Percentiles rank a stretch among this genome's conserved stretches.
phyloP scores from a whole-genome alignment of 2,113 vertebrate species.

The Leuciscus idus region DNA sequence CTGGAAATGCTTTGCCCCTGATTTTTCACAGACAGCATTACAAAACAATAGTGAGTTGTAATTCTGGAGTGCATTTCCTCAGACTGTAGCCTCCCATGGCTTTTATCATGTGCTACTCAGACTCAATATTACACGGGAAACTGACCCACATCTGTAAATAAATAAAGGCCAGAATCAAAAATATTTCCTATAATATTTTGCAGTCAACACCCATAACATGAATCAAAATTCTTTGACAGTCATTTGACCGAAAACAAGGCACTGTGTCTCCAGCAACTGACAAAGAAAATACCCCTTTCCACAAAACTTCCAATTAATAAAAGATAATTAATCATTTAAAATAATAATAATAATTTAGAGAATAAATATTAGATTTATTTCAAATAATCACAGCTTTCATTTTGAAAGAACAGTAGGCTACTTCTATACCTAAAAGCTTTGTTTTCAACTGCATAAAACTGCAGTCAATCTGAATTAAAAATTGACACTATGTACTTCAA shows the following conservation, averaged over 20 bases:
- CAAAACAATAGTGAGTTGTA: constrained; percentile 58
- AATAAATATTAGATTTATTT: too few species aligned
- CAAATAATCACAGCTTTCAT: too few species aligned
- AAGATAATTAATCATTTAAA: background rate
- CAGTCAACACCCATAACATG: background rate
- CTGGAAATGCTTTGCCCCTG: constrained; percentile 67
- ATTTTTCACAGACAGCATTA: constrained; percentile 68
- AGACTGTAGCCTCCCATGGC: constrained; percentile 70
- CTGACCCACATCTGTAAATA: background rate
- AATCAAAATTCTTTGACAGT: background rate
- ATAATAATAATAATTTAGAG: too few species aligned
- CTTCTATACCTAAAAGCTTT: too few species aligned
- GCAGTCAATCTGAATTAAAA: background rate
- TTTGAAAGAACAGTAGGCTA: too few species aligned
- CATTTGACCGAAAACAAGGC: background rate
- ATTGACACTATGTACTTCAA: background rate
- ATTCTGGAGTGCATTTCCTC: constrained; percentile 67
- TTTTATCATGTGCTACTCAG: background rate
- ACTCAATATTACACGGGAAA: background rate
- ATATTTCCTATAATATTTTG: background rate
- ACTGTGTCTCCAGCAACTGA: background rate
- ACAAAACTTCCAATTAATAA: background rate
- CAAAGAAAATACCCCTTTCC: background rate
- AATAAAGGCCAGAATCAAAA: background rate
- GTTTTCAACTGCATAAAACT: too few species aligned